A percentile compares a stretch with the other conserved stretches of the same genome.
Evolutionary conservation across 2,797 vertebrate genomes (phyloP).

Genomic region (Parauchenoglanis punctatus): DNA sequence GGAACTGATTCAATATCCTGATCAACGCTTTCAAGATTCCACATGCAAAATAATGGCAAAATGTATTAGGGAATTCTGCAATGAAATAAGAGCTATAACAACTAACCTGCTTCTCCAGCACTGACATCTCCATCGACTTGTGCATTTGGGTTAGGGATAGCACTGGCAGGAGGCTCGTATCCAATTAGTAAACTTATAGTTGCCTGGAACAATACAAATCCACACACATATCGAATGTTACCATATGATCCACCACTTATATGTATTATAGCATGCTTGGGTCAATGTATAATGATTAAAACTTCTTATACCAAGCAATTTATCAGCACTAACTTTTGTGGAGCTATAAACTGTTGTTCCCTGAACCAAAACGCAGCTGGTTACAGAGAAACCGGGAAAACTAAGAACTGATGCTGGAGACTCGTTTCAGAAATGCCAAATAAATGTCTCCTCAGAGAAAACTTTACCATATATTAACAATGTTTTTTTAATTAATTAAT

Average conservation of each 20-base stretch:
- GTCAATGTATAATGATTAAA: neutral
- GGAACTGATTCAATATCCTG: neutral
- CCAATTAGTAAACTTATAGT: conserved; percentile 85
- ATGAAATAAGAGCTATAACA: neutral
- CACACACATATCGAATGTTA: conserved; percentile 6
- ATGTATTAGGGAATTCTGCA: neutral
- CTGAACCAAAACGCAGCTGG: neutral
- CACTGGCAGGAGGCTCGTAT: conserved; percentile 82
- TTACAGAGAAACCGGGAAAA: neutral
- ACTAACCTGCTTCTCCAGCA: conserved; percentile 61
- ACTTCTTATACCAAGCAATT: neutral
- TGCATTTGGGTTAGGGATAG: conserved; percentile 63
- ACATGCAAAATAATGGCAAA: neutral
- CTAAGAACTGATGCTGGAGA: neutral
- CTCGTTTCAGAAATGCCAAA: neutral
- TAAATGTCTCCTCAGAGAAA: neutral
- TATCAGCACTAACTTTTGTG: neutral
- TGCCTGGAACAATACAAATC: conserved; percentile 72
- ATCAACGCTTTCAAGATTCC: neutral
- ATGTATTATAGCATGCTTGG: neutral
- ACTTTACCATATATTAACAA: neutral
- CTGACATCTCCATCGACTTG: conserved; percentile 56
- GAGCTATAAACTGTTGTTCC: neutral
- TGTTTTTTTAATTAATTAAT: neutral
- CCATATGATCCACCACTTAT: neutral